Percentiles rank a stretch among this genome's conserved stretches.
Conservation (phyloP, 2,113 vertebrate genomes). For the Cranoglanis bouderius region DNA sequence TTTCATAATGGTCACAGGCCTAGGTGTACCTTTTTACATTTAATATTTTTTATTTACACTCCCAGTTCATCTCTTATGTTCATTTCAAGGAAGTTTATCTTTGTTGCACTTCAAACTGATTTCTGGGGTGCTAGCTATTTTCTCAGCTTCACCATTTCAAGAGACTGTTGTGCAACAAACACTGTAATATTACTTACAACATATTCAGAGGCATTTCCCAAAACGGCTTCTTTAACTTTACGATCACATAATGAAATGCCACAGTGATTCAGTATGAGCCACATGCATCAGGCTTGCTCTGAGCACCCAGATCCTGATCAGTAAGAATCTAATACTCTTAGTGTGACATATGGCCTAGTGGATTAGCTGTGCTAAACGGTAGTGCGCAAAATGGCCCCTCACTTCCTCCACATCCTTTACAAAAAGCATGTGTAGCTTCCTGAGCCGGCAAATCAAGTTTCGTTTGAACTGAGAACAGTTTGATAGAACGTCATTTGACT, state of each 20-base stretch:
- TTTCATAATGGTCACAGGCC: background rate
- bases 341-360: constrained; percentile 44
- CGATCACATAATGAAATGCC: background rate
- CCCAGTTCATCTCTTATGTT: background rate
- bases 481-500: background rate
- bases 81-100: background rate
- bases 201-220: background rate
- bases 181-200: background rate
- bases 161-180: background rate
- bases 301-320: constrained; percentile 22
- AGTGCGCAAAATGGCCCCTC: constrained; percentile 26
- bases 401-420: constrained; percentile 22
- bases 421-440: constrained; percentile 16
- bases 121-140: background rate
- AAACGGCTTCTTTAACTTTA: background rate
- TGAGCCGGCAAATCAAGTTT: background rate
- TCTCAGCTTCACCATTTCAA: background rate
- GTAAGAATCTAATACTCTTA: constrained; percentile 36
- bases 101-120: background rate
- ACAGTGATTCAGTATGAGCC: background rate
- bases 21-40: background rate
- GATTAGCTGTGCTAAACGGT: constrained; percentile 45
- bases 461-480: background rate
- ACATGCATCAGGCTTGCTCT: background rate
- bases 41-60: background rate